Evolutionary conservation across 2,888 invertebrate genomes (phyloP), one percentile per base, ranked within the genome.

Genomic region (Chrysina gloriosa): DNA sequence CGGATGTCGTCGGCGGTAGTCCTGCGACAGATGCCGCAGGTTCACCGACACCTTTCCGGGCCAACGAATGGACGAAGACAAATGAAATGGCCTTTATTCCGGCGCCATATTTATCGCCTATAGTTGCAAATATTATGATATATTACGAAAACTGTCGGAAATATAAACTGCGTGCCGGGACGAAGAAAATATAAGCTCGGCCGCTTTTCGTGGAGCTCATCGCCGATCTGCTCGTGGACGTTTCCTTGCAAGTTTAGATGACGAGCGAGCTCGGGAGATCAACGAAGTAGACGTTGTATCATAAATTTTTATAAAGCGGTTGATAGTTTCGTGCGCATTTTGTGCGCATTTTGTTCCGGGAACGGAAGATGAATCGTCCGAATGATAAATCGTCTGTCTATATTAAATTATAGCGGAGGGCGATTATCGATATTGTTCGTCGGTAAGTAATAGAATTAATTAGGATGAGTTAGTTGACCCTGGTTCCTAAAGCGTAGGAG

Each of bases 81-180:
- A 65, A 65, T 65, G 65, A 27, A 65, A 5, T 11, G 23, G 36
- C 45, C 47, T 65, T 65, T 56, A 39, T 39, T 42, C 16, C 25
- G n/a, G 11, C 58, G 39, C 42, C 23, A 54, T 65, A 65, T 54
- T 54, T 54, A 65, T 54, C 31, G 56, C 45, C 45, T 21, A 42
- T 64, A 54, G 67, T 65, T 63, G 50, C 64, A 61, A 63, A 64
- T 42, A 61, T 58, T 68, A 68, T 68, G 68, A 68, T 68, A 68
- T 64, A 68, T 68, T 63, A 42, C 67, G 50, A 25, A 6, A 56
- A 47, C 67, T 42, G 61, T 58, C 67, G 50, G 54, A 47, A 42
- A 50, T 52, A 63, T 68, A 63, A 68, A 68, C 68, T 45, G 42
- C 16, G 1, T 14, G 29, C 14, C 29, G 52, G 27, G 14, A 14